Percentiles rank a stretch among this genome's conserved stretches.
These are phyloP conservation scores for Zosterops lateralis DNA, from an alignment of 2,113 vertebrate genomes.

Conservation along the genomic window DNA sequence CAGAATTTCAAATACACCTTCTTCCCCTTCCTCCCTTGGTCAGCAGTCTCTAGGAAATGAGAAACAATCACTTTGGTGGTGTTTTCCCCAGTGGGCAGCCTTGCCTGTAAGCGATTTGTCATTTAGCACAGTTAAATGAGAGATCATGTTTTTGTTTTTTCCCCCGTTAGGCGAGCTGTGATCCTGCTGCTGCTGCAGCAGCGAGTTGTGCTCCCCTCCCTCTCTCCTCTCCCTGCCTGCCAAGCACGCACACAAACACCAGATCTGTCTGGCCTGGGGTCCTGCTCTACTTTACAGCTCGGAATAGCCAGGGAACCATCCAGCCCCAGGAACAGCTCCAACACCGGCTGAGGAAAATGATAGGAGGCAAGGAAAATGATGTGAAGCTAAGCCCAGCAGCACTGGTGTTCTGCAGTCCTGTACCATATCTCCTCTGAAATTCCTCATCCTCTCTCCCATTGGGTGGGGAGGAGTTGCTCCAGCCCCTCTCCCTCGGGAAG, in stretches of 20 bases:
- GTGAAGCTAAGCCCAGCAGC: background rate
- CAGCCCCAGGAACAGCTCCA: background rate
- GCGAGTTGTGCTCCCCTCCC: background rate
- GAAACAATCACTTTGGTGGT: constrained; percentile 37
- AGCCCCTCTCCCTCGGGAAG: background rate
- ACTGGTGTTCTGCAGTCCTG: background rate
- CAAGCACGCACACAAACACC: background rate
- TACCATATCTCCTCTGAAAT: accelerated
- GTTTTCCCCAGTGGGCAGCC: constrained; percentile 42
- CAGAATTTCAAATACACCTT: constrained; percentile 31
- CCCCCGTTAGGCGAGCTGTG: constrained; percentile 4
- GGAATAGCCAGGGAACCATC: background rate
- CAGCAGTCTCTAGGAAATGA: constrained; percentile 46
- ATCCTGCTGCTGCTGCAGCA: background rate
- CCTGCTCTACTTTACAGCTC: background rate
- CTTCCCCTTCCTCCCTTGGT: constrained; percentile 1
- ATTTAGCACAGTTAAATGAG: constrained; percentile 53
- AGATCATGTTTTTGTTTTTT: constrained; percentile 31
- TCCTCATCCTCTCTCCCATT: background rate
- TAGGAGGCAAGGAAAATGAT: background rate
- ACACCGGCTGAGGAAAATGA: background rate
- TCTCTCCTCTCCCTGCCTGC: background rate
- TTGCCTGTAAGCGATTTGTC: constrained; percentile 56
- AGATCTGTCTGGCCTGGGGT: background rate
- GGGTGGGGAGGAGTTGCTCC: background rate